phyloP scores from a whole-genome alignment of 2,113 vertebrate genomes.

The Cebus imitator region DNA sequence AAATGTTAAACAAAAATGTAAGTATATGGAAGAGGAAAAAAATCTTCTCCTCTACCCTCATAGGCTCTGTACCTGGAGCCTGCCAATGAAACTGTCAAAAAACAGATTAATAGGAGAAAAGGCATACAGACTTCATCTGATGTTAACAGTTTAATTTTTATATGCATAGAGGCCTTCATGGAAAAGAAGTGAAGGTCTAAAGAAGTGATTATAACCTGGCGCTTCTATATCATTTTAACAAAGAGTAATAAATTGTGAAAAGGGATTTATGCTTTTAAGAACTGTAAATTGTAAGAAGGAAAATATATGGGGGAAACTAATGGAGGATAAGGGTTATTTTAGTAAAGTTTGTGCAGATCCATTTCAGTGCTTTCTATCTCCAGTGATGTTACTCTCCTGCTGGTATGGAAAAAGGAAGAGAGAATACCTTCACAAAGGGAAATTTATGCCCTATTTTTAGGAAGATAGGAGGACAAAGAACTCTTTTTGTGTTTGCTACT shows the following conservation, averaged over 20 bases:
- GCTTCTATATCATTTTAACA: not conserved
- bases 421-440: not conserved
- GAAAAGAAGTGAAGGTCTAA: not conserved
- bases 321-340: not conserved
- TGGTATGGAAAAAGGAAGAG: not conserved
- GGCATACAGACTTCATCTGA: not conserved
- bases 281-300: not conserved
- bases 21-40: not conserved
- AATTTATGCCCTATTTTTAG: not conserved
- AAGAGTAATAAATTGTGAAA: not conserved
- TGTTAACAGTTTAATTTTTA: not conserved
- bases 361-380: not conserved
- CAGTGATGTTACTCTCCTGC: not conserved
- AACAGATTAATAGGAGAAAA: not conserved
- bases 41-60: not conserved
- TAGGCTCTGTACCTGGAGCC: not conserved
- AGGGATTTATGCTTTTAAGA: not conserved
- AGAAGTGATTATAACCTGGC: not conserved
- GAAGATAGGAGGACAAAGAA: not conserved
- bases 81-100: not conserved
- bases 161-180: not conserved
- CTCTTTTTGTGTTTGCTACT: not conserved
- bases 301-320: not conserved
- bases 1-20: not conserved
- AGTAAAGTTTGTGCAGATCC: not conserved